Base-by-base conservation (phyloP, 2,797 vertebrate species). In the Chaetodon trifasciatus region DNA sequence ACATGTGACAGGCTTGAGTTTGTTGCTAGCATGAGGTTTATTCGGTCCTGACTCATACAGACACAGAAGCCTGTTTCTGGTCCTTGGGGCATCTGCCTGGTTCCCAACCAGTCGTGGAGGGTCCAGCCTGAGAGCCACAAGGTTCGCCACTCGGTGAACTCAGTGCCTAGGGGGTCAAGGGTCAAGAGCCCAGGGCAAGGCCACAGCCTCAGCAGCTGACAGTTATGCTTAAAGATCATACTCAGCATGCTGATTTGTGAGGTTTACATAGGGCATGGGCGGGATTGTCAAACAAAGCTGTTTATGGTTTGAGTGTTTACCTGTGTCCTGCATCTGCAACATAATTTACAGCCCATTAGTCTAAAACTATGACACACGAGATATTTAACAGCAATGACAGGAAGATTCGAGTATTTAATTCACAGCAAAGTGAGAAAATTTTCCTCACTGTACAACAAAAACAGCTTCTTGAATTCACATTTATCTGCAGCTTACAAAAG, bases 301-400 rank as follows among this genome's bases (percentile, higher is more conserved):
- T 94, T 93, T 91, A 93, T 90, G 82, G 78, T 71, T 70, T 21
- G 7, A 86, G 70, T 92, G 89, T 92, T 94, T 93, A 92, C 85
- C 86, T 88, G 87, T 71, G 86, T 80, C 56, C 79, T 86, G 78
- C 55, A 71, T 68, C 69, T 73, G 71, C 28, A 64, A 58, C 53
- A 67, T 68, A 42, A 87, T 94, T 89, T 89, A 89, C 79, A 76
- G 74, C 78, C 62, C 63, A 82, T 92, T 83, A 78, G 89, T 86
- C 65, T 58, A 60, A 78, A 84, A 78, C 24, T 21, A 73, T 52
- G 78, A 61, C 65, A 79, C 49, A 73, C 13, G 58, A 52, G 63
- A 66, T 64, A 86, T 74, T 80, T 78, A 74, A 76, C 79, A 67
- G 39, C 72, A 73, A 47, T 44, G 65, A 76, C 79, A 72, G 56